Base-by-base conservation (phyloP, 1,140 invertebrate genomes). In the Neodiprion virginianus region DNA sequence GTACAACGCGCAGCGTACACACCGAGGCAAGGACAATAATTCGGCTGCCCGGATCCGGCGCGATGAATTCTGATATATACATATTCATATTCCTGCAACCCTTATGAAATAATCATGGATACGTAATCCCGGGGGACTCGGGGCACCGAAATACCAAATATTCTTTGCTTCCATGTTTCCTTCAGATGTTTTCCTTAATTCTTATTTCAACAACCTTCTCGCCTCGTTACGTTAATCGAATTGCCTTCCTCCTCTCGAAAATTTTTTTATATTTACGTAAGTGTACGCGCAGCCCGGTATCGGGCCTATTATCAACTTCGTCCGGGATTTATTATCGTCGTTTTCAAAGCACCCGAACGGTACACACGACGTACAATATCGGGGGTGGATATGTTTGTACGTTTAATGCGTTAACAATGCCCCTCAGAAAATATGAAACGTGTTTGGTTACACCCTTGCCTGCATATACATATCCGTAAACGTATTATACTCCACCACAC, bases 41-140 rank as follows among this genome's bases (percentile, higher is more conserved):
- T 40, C 5, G 2, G 28, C 28, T 40, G 28, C 28, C 28, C 28
- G 5, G 28, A 5, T 61, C 11, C 66, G 17, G 74, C 78, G 80
- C 85, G 83, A 85, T 87, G 86, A 87, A 86, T 87, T 85, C 83
- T 83, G 78, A 83, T 83, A 82, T 80, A 86, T 87, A 86, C 85
- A 87, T 87, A 87, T 87, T 87, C 85, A 86, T 80, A 82, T 74
- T 8, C 11, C n/a, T 4, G n/a, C 8, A 50, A 48, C 80, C 78
- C 82, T 84, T 86, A 84, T 86, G 84, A 86, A 86, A 86, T 87
- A 86, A 86, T 85, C 86, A 86, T 86, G 79, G 78, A 85, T 86
- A 86, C 86, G 85, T 87, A 86, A 85, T 80, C 83, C 77, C 40
- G 67, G 77, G 72, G 77, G 79, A 79, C 81, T 70, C 78, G 79